Base-by-base conservation (phyloP, 2,113 vertebrate genomes). In the Dasyornis broadbenti region DNA sequence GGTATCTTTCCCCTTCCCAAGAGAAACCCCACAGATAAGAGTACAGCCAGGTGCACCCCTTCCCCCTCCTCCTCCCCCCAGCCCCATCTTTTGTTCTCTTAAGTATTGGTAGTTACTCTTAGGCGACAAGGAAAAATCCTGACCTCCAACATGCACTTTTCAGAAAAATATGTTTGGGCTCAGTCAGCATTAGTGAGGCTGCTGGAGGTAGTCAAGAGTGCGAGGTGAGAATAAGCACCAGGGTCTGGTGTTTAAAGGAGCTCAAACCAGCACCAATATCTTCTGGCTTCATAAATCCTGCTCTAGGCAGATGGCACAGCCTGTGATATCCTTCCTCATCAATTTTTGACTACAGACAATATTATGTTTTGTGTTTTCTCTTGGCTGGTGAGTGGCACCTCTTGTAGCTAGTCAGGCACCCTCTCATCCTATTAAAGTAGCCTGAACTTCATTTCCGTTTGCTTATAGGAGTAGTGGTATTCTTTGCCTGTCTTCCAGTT, bases 391-490 rank as follows among this genome's bases (percentile, higher is more conserved):
- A 54, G 20, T 50, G 59, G 49, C 27, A 57, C 3, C 23, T 69
- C 31, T 53, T 52, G 47, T 37, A 86, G 20, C 47, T 63, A 17
- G 35, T 45, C 44, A 37, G 49, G 24, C 26, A 64, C 33, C 27
- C 22, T 79, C 37, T 65, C 30, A 21, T 26, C 18, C 2, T 39
- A 10, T 60, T 93, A 94, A 45, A 77, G 8, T 40, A 45, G 89
- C 63, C 94, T 69, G 33, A 97, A 56, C 72, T 97, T 97, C 96
- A 97, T 97, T 85, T 97, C 97, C 0, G 82, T 85, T 79, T 27
- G 13, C 87, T 93, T 92, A 54, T 92, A 85, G 93, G 97, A 95
- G 42, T 97, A 96, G 26, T 95, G 76, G 49, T 92, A 84, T 11
- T 94, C 94, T 42, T 83, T 91, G 19, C 95, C 95, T 0, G 86